Base-by-base conservation (phyloP, 2,797 vertebrate genomes). In the Acropternis orthonyx region DNA sequence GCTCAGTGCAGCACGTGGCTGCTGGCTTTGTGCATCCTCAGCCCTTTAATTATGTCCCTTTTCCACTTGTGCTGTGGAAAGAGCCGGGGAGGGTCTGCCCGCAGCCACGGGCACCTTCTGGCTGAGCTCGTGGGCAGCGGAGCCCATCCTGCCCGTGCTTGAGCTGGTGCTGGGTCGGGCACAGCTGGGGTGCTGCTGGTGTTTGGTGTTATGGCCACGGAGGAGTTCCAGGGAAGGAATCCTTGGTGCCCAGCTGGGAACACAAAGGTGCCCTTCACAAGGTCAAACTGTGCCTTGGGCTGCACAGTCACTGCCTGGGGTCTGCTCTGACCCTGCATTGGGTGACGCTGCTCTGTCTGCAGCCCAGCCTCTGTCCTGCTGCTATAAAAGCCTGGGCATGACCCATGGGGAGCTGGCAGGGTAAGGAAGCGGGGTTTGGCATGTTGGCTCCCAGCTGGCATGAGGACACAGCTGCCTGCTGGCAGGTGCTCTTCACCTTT, bases 11-110 rank as follows among this genome's bases (percentile, higher is more conserved):
- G 88, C 75, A 81, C 56, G 26, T 90, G 68, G 52, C 89, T 30
- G 44, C 67, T 46, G 4, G 61, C 88, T 89, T 91, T 89, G 88
- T 94, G 88, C 92, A 48, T 67, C 84, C 92, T 95, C 79, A 84
- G 93, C 85, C 61, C 54, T 75, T 92, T 92, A 14, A 72, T 89
- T 82, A 52, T 82, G 46, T 74, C 46, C 78, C 34, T 83, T 65
- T 85, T 26, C 61, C 65, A 48, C 78, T 49, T 18, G 79, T 9
- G 24, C 74, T 22, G 44, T 84, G 67, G 32, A 77, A 46, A 79
- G 65, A 37, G 85, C 85, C 9, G 46, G 66, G 73, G 43, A 83
- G 12, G 0, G 0, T 58, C 79, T 39, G 54, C 49, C 81, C 4
- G 9, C 1, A 7, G 76, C 80, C 26, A 4, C 52, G 2, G 12